Evolutionary conservation across 2,113 vertebrate genomes (phyloP).

Genomic region (Thunnus maccoyii): DNA sequence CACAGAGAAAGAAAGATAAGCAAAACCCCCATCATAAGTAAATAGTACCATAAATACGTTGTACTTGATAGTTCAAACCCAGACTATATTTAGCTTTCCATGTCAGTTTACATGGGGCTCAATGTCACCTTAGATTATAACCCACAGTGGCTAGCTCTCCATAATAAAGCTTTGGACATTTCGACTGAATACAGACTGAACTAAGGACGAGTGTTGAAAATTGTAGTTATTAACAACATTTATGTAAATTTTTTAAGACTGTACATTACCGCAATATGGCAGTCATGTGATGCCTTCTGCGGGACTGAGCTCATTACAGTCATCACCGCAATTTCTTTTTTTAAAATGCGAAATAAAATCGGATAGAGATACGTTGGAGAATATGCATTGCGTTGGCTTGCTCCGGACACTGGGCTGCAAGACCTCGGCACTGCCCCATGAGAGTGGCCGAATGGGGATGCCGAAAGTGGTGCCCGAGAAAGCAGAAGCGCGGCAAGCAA

Average conservation of each 20-base stretch:
- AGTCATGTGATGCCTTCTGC: too few species aligned
- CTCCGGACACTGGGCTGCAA: too few species aligned
- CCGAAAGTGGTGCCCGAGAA: too few species aligned
- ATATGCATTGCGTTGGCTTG: too few species aligned
- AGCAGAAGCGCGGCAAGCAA: too few species aligned
- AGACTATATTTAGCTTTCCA: constrained; percentile 71
- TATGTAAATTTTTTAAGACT: not conserved
- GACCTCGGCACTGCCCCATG: too few species aligned
- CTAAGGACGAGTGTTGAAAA: not conserved
- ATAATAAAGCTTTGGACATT: constrained; percentile 24
- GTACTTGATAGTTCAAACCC: constrained; percentile 45
- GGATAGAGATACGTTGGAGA: too few species aligned
- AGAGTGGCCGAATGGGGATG: too few species aligned
- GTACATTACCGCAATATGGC: too few species aligned
- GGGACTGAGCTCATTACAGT: too few species aligned
- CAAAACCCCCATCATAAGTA: constrained; percentile 48
- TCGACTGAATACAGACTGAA: constrained; percentile 21
- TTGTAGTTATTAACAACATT: not conserved
- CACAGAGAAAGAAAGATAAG: constrained; percentile 55
- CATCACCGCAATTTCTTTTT: too few species aligned
- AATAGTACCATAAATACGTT: constrained; percentile 64
- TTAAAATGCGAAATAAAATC: too few species aligned
- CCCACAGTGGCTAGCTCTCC: constrained; percentile 36
- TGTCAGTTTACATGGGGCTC: constrained; percentile 47
- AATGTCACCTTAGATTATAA: constrained; percentile 73